A percentile compares a stretch with the other conserved stretches of the same genome.
Evolutionary conservation across 2,888 invertebrate genomes (phyloP).

Genomic region (Andrena bucephala): DNA sequence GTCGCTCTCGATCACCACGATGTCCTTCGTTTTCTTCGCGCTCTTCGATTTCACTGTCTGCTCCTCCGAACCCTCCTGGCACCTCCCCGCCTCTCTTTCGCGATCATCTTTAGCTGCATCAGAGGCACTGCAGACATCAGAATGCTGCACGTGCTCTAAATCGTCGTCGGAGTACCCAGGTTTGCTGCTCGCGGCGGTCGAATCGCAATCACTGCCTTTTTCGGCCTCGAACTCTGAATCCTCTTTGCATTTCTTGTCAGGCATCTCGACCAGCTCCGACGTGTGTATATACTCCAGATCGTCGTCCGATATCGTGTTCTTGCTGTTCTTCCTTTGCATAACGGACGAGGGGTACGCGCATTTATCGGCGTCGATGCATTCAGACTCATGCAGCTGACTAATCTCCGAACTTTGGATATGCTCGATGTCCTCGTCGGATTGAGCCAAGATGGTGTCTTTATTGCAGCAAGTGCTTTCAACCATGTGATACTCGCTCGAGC

Average conservation of each 20-base stretch:
- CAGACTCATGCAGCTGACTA: slow-evolving; percentile 54
- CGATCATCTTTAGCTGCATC: not conserved
- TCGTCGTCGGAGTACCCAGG: slow-evolving; percentile 80
- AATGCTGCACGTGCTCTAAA: slow-evolving; percentile 78
- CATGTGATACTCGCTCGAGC: slow-evolving; percentile 78
- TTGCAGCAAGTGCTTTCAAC: slow-evolving; percentile 66
- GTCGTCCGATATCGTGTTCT: slow-evolving; percentile 79
- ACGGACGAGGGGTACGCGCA: slow-evolving; percentile 44
- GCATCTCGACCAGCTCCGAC: slow-evolving; percentile 73
- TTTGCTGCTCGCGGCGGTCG: slow-evolving; percentile 32
- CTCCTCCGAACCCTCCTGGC: slow-evolving; percentile 34
- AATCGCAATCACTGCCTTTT: slow-evolving; percentile 34
- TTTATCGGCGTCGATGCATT: slow-evolving; percentile 42
- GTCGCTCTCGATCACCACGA: slow-evolving; percentile 74
- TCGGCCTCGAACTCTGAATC: slow-evolving; percentile 11
- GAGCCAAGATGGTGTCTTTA: slow-evolving; percentile 66
- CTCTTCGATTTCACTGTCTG: slow-evolving; percentile 46
- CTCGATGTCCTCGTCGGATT: slow-evolving; percentile 81
- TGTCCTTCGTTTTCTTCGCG: slow-evolving; percentile 72
- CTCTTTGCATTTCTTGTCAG: slow-evolving; percentile 47
- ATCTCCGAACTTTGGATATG: slow-evolving; percentile 76
- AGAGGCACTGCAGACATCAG: slow-evolving; percentile 66
- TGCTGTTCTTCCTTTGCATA: slow-evolving; percentile 69
- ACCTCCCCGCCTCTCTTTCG: slow-evolving; percentile 35
- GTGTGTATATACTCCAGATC: slow-evolving; percentile 80